Base-by-base conservation (phyloP, 1,140 invertebrate genomes). In the Centruroides vittatus region DNA sequence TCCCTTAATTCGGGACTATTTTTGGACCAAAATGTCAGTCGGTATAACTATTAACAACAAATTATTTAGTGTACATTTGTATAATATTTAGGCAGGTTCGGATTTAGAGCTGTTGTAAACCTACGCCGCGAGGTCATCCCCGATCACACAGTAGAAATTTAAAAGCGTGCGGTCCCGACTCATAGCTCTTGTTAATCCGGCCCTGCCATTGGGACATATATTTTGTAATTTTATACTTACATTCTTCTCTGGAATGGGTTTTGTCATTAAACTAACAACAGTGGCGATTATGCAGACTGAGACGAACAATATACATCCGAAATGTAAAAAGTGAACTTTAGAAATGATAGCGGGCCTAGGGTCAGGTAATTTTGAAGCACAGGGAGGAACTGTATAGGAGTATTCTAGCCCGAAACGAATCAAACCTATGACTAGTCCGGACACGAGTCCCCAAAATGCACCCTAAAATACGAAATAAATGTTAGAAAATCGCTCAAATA, bases 401-500 rank as follows among this genome's bases (percentile, higher is more conserved):
- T 67, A 68, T 55, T 73, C 69, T 34, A 71, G 59, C 11, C 68
- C 61, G 59, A 74, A 68, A 36, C 73, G 61, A 36, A 67, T 62
- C 35, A 76, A n/a, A 1, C 73, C 73, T 12, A 72, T 61, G 4
- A 68, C 35, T 1, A 72, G 59, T 8, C 73, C 73, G 34, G 70
- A 58, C 69, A 77, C 73, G 11, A 77, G 64, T 9, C 70, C 66
- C 70, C 71, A 75, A 61, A 77, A 77, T 6, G 73, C 75, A 12
- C 74, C 75, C 69, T 78, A 57, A 55, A 57, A 55, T 23, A 23
- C 23, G 23, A 23, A 23, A 23, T 23, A 23, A 23, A 2, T 23
- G 23, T 23, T 23, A 23, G 23, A 23, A 23, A 23, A 23, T 23
- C n/a, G 60, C 59, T 6, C 11, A 53, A 56, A 35, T 4, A 23